Evolutionary conservation across 2,113 vertebrate species (phyloP).

Genomic region (Butastur rufipennis): DNA sequence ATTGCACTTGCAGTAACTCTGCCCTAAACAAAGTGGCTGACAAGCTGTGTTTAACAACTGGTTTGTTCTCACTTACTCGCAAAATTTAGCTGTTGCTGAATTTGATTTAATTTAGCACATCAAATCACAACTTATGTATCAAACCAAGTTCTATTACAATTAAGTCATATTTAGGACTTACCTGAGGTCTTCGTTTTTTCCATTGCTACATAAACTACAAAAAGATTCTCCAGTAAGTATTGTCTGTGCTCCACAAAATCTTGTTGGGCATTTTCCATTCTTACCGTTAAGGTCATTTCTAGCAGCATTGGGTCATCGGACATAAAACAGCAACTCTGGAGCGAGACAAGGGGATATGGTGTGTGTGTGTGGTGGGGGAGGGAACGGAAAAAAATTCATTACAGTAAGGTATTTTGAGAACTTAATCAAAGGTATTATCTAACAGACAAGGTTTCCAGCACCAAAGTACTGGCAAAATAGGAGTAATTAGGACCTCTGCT

Average conservation of each 20-base stretch:
- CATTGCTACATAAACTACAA: constrained; percentile 85
- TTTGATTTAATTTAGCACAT: not conserved
- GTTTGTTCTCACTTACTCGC: not conserved
- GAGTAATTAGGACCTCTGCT: not conserved
- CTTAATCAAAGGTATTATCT: not conserved
- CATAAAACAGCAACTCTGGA: constrained; percentile 87
- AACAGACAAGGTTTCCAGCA: not conserved
- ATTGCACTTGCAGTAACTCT: not conserved
- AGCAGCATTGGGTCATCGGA: constrained; percentile 79
- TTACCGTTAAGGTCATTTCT: constrained; percentile 88
- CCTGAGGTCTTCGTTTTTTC: constrained; percentile 70
- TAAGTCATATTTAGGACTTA: constrained; percentile 45
- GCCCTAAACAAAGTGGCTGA: not conserved
- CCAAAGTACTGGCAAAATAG: not conserved
- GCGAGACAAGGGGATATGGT: not conserved
- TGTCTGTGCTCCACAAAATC: constrained; percentile 91
- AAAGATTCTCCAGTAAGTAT: constrained; percentile 91
- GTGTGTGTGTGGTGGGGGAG: not conserved
- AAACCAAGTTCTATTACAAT: not conserved
- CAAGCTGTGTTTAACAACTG: not conserved
- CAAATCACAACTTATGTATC: not conserved
- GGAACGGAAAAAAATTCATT: not conserved
- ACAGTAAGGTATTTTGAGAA: not conserved
- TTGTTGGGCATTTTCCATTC: constrained; percentile 77
- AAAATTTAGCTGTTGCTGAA: not conserved